phyloP scores from a whole-genome alignment of 2,888 invertebrate species.

The Crocallis elinguaria region DNA sequence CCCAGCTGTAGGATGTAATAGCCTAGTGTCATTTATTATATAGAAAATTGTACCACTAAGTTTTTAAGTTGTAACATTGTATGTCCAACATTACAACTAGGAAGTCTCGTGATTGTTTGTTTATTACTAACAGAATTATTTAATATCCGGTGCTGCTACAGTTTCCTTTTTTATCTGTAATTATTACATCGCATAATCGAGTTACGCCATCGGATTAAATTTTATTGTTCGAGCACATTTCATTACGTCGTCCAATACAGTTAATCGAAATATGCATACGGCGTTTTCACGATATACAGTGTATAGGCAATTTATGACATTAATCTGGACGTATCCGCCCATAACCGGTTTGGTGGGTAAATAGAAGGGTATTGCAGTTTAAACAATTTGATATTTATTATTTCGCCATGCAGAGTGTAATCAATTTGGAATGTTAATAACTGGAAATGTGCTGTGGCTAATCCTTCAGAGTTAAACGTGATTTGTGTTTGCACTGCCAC shows the following conservation, averaged over 20 bases:
- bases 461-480: slow-evolving; percentile 28
- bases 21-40: too few relatives aligned
- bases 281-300: slow-evolving; percentile 27
- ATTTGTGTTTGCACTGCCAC: slow-evolving; percentile 12
- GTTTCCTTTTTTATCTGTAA: slow-evolving; percentile 41
- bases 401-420: slow-evolving; percentile 50
- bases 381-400: slow-evolving; percentile 63
- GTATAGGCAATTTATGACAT: slow-evolving; percentile 70
- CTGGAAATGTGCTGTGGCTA: slow-evolving; percentile 26
- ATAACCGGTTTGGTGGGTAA: slow-evolving; percentile 59
- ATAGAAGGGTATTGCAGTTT: slow-evolving; percentile 65
- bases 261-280: slow-evolving; percentile 68
- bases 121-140: slow-evolving; percentile 2
- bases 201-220: slow-evolving; percentile 54
- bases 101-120: too few relatives aligned
- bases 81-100: too few relatives aligned
- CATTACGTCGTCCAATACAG: slow-evolving; percentile 59
- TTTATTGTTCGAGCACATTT: slow-evolving; percentile 60
- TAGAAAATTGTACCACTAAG: too few relatives aligned
- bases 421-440: slow-evolving; percentile 55
- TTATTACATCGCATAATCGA: slow-evolving; percentile 48
- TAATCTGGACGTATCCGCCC: slow-evolving; percentile 68
- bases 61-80: too few relatives aligned
- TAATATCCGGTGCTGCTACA: slow-evolving; percentile 3
- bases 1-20: too few relatives aligned